These are phyloP conservation scores for Spizaetus ornatus DNA, from an alignment of 2,113 vertebrate species.

Conservation along the genomic window DNA sequence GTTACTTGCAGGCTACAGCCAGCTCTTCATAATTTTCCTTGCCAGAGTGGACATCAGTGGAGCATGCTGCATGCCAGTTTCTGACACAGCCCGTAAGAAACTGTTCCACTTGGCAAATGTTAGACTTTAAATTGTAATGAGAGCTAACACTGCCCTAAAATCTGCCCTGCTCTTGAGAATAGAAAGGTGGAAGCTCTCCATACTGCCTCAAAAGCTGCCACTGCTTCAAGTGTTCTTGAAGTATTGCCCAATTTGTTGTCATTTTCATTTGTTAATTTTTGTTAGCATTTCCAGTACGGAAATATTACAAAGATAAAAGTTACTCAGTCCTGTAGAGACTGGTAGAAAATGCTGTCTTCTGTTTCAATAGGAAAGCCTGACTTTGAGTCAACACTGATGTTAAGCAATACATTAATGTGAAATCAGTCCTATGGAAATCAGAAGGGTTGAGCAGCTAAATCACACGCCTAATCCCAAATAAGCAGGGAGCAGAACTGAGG, in stretches of 20 bases:
- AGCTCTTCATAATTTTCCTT: background rate
- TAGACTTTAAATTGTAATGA: background rate
- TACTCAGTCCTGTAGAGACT: background rate
- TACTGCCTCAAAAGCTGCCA: background rate
- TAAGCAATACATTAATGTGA: background rate
- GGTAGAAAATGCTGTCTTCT: background rate
- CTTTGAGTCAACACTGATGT: fast-evolving
- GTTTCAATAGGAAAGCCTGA: background rate
- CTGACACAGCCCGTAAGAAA: background rate
- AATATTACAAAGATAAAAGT: background rate
- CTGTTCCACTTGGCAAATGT: background rate
- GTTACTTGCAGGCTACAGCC: background rate
- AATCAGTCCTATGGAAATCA: background rate
- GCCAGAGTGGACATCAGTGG: background rate
- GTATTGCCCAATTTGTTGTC: background rate
- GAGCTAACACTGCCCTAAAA: background rate
- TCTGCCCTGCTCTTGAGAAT: background rate
- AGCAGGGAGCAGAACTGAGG: background rate
- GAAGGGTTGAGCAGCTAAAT: background rate
- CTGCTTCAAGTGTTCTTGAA: background rate
- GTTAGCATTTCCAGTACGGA: background rate
- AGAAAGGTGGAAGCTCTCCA: background rate
- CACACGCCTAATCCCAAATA: background rate
- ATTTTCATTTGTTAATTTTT: background rate
- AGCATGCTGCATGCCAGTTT: background rate